Percentiles rank a stretch among this genome's conserved stretches.
Conservation (phyloP, 2,113 vertebrate genomes). For the Datnioides undecimradiatus region DNA sequence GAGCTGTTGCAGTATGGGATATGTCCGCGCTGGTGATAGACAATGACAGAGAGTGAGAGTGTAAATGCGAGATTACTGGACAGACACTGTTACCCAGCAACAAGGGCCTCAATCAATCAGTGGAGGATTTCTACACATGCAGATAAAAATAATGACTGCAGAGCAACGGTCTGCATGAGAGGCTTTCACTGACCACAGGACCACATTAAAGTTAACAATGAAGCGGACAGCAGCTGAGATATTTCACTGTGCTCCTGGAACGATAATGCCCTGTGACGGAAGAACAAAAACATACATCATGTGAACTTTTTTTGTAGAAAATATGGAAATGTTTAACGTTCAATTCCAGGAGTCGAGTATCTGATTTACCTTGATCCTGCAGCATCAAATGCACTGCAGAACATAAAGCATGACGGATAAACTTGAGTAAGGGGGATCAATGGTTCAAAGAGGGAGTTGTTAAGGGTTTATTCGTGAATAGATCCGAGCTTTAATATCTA, state of each 20-base stretch:
- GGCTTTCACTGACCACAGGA: conserved; percentile 36
- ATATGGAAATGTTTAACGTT: neutral
- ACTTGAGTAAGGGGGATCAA: neutral
- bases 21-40: neutral
- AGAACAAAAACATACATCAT: conserved; percentile 15
- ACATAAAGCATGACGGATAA: neutral
- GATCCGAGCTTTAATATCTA: neutral
- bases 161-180: conserved; percentile 33
- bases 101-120: conserved; percentile 13
- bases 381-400: neutral
- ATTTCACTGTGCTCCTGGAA: neutral
- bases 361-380: conserved; percentile 10
- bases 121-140: conserved; percentile 26
- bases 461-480: neutral
- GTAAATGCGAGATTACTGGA: conserved; percentile 37
- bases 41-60: conserved; percentile 20
- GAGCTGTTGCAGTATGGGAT: neutral
- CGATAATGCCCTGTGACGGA: neutral
- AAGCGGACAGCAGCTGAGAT: neutral
- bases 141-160: conserved; percentile 40
- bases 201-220: conserved; percentile 13
- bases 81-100: conserved; percentile 28
- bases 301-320: neutral
- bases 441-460: neutral
- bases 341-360: conserved; percentile 7